Conservation (phyloP, 2,113 vertebrate species). For the Echinops telfairi region DNA sequence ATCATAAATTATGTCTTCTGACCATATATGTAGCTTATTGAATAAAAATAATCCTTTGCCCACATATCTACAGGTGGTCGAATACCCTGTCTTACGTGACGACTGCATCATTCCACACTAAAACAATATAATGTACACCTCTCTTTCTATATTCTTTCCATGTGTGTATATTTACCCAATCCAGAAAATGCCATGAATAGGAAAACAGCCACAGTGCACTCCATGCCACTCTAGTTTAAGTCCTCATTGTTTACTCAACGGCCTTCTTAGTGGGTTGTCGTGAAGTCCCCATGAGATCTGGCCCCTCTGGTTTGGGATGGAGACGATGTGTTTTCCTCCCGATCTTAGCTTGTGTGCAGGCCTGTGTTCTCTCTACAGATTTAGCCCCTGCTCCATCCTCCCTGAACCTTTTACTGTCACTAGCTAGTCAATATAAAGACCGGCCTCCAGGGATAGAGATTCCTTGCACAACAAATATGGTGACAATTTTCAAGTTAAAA, state of each 20-base stretch:
- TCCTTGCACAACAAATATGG: constrained; percentile 43
- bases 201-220: constrained; percentile 22
- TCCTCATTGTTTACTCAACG: constrained; percentile 14
- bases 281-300: constrained; percentile 29
- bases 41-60: constrained; percentile 45
- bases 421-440: constrained; percentile 64
- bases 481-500: constrained; percentile 59
- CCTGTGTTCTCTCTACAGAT: background rate
- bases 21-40: constrained; percentile 38
- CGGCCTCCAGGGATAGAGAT: background rate
- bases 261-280: background rate
- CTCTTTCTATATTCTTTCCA: background rate
- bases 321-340: constrained; percentile 11
- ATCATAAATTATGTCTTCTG: constrained; percentile 43
- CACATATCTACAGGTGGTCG: constrained; percentile 3
- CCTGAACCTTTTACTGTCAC: constrained; percentile 48
- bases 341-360: constrained; percentile 14
- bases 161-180: background rate
- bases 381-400: background rate
- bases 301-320: constrained; percentile 33
- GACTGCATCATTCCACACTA: constrained; percentile 47
- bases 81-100: constrained; percentile 48
- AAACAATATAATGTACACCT: background rate
- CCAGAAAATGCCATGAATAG: constrained; percentile 38
- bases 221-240: background rate